Evolutionary conservation across 2,797 vertebrate genomes (phyloP).

Genomic region (Chelon auratus): DNA sequence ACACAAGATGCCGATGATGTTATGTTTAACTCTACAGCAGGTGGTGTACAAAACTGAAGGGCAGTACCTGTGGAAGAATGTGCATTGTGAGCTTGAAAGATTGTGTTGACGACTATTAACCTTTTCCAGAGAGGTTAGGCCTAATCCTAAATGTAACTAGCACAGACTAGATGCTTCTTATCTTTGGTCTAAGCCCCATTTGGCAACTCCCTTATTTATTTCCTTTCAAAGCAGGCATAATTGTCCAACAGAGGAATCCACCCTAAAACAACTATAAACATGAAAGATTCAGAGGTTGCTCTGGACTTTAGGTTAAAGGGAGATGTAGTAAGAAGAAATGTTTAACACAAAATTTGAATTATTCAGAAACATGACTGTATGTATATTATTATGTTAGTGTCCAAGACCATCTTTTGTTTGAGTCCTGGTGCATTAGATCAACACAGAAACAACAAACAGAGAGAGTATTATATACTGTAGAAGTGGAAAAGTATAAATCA

Average conservation of each 20-base stretch:
- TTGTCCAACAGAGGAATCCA: slow-evolving; percentile 18
- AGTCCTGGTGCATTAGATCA: too few species aligned
- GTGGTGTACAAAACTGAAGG: neutral
- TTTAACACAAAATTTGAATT: too few species aligned
- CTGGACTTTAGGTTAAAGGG: too few species aligned
- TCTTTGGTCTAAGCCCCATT: slow-evolving; percentile 22
- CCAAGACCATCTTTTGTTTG: too few species aligned
- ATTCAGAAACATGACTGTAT: too few species aligned
- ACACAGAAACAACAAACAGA: too few species aligned
- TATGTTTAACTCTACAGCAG: neutral
- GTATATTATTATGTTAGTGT: too few species aligned
- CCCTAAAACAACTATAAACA: slow-evolving; percentile 5
- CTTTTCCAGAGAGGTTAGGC: slow-evolving; percentile 42
- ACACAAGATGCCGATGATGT: neutral
- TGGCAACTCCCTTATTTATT: slow-evolving; percentile 8
- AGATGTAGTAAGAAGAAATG: too few species aligned
- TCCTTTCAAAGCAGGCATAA: slow-evolving; percentile 28
- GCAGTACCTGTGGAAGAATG: slow-evolving; percentile 13
- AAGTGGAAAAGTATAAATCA: too few species aligned
- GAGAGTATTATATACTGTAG: too few species aligned
- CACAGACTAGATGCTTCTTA: slow-evolving; percentile 46
- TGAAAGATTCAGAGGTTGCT: neutral
- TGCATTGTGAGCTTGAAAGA: slow-evolving; percentile 33
- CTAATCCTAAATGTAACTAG: slow-evolving; percentile 43
- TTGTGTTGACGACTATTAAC: slow-evolving; percentile 46